Evolutionary conservation across 2,797 vertebrate genomes (phyloP), one percentile per base, ranked within the genome.

Genomic region (Xerus rutilus): DNA sequence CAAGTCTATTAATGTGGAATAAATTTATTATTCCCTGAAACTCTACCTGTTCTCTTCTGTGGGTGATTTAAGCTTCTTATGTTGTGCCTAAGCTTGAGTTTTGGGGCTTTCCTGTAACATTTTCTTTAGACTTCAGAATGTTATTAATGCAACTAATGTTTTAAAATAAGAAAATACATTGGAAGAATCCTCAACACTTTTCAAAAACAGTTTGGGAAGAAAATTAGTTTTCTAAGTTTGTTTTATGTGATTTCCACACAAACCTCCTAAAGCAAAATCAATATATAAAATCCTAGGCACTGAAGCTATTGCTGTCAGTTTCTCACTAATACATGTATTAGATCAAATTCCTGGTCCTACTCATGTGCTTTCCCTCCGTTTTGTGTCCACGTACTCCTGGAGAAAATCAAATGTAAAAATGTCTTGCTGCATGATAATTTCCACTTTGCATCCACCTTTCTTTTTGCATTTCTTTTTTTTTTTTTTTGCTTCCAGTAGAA

Each of bases 251-350:
- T 96, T 95, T 93, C 64, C 84, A 93, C 77, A 72, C 45, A 95
- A 82, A 70, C 65, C 45, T 95, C 95, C 92, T 91, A 89, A 94
- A 97, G 95, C 96, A 93, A 95, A 96, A 98, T 94, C 96, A 89
- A 86, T 95, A 91, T 35, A 94, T 93, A 94, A 95, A 95, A 84
- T 87, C 47, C 43, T 2, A 25, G 39, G 47, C 49, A 32, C 45
- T 45, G 67, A 82, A 65, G 52, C 57, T 12, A 3, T 45, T 77
- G 65, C 32, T 67, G 39, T 65, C 85, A 39, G 72, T 86, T 94
- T 79, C 87, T 90, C 64, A 15, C 81, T 32, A 62, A 35, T 32
- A 70, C 87, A 62, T 70, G 20, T 23, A 11, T 43, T 20, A 54
- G 39, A 81, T 23, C 4, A 10, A 65, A 74, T 86, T 17, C 20